Conservation (phyloP, 2,113 vertebrate genomes). For the Petroica traversi region DNA sequence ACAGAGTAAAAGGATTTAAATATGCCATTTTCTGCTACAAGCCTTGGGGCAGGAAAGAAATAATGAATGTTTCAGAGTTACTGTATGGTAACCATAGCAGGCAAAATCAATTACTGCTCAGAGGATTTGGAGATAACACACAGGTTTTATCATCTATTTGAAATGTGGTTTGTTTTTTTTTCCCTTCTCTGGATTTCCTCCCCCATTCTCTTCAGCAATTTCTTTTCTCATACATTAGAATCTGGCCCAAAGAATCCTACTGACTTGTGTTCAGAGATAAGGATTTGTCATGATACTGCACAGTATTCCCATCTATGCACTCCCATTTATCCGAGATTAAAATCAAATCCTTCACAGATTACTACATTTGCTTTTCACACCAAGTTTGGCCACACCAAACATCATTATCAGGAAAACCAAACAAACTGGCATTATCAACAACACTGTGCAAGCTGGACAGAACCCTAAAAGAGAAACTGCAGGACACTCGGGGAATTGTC, state of each 20-base stretch:
- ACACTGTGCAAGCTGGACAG: not conserved
- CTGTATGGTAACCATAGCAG: constrained; percentile 45
- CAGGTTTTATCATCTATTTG: constrained; percentile 19
- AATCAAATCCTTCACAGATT: constrained; percentile 16
- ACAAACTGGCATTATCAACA: not conserved
- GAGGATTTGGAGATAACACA: constrained; percentile 30
- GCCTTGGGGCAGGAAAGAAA: constrained; percentile 38
- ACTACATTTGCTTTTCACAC: not conserved
- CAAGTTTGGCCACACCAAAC: not conserved
- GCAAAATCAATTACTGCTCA: constrained; percentile 54
- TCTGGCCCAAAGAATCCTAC: not conserved
- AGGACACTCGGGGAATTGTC: not conserved
- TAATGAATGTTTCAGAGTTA: constrained; percentile 44
- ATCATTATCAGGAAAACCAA: not conserved
- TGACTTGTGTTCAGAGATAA: not conserved
- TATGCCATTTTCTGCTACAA: constrained; percentile 16
- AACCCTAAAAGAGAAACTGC: not conserved
- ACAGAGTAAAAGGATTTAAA: constrained; percentile 33
- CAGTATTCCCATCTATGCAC: not conserved
- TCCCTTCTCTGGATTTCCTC: not conserved
- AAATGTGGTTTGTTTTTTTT: not conserved
- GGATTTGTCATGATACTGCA: not conserved
- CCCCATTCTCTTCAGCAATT: not conserved
- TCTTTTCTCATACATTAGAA: not conserved
- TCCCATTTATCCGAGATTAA: constrained; percentile 8